phyloP scores from a whole-genome alignment of 1,140 invertebrate genomes.

The Tetranychus cinnabarinus region DNA sequence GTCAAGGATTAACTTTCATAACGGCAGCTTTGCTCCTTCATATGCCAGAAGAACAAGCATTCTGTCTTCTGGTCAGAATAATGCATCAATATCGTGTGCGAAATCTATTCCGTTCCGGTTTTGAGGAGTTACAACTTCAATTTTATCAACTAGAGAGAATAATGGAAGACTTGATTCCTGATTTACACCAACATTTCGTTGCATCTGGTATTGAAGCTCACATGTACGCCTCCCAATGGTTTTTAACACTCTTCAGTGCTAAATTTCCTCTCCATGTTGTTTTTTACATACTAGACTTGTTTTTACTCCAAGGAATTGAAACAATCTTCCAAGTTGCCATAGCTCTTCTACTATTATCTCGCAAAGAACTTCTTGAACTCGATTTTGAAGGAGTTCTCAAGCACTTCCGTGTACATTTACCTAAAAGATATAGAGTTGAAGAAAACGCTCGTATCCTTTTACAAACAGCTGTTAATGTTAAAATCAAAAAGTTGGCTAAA shows the following conservation, averaged over 20 bases:
- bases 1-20: constrained; percentile 90
- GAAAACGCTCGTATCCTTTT: constrained; percentile 66
- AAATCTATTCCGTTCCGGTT: constrained; percentile 84
- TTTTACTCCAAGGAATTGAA: constrained; percentile 57
- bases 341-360: constrained; percentile 57
- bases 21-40: constrained; percentile 82
- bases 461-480: constrained; percentile 63
- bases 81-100: constrained; percentile 91
- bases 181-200: constrained; percentile 68
- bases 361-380: constrained; percentile 71
- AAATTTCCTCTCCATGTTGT: constrained; percentile 93
- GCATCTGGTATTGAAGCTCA: constrained; percentile 72
- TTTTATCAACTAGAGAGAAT: constrained; percentile 89
- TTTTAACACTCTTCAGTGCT: constrained; percentile 91
- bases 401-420: constrained; percentile 76
- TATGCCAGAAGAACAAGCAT: constrained; percentile 99
- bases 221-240: constrained; percentile 99
- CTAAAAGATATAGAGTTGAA: constrained; percentile 81
- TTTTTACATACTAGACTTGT: constrained; percentile 89
- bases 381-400: constrained; percentile 89
- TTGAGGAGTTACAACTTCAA: constrained; percentile 78
- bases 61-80: constrained; percentile 79
- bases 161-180: constrained; percentile 68
- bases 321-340: constrained; percentile 88
- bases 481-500: constrained; percentile 67